Base-by-base conservation (phyloP, 2,797 vertebrate genomes). In the Falco naumanni region DNA sequence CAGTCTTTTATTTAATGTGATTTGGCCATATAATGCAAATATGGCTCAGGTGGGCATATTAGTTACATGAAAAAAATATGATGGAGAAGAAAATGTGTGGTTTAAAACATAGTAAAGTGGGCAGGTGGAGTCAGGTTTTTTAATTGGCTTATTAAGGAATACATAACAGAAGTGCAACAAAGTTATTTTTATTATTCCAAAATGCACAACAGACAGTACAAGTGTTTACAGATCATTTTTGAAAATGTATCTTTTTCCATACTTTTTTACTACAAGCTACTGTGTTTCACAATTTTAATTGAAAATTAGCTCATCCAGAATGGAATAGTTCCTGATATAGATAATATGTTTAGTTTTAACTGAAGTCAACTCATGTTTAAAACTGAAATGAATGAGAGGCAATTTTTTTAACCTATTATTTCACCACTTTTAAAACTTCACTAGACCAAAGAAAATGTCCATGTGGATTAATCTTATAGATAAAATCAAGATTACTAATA, bases 141-240 rank as follows among this genome's bases (percentile, higher is more conserved):
- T 53, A 74, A 11, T 41, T 37, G 16, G 9, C 19, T 71, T 48
- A 60, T 81, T 79, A 82, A 91, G 48, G 88, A 53, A 41, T 29
- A 75, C 12, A 20, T 16, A 89, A 74, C 47, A 75, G 20, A 95
- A 96, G 34, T 97, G n/a, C n/a, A 91, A 89, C 81, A 84, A 78
- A 69, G 71, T 90, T 54, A 37, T 60, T 95, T 97, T 97, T 96
- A 96, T 94, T 97, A 71, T 95, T 96, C 72, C 74, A 75, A 96
- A 95, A 92, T 64, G 19, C 53, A 74, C n/a, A 87, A 50, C 25
- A n/a, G 65, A 65, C 20, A 70, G 57, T 75, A 81, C 54, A 88
- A 39, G 16, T 89, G 51, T 89, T 90, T 93, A 79, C 61, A 95
- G 81, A 93, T 84, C 19, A 59, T 45, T 43, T 91, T 75, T 54